Base-by-base conservation (phyloP, 2,797 vertebrate species). In the Erpetoichthys calabaricus region DNA sequence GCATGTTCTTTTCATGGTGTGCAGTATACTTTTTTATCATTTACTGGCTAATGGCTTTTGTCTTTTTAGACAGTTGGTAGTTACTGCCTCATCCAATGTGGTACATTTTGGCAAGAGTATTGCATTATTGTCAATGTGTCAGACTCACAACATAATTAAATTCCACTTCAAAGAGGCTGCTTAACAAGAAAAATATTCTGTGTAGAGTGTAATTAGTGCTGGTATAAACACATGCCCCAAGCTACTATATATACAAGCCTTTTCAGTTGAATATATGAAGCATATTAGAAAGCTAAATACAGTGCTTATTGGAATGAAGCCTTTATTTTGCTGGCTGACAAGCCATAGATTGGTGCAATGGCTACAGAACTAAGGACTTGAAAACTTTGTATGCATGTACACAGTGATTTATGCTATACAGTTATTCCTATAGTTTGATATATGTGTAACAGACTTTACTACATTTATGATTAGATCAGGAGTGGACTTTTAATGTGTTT, bases 131-230 rank as follows among this genome's bases (percentile, higher is more conserved):
- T 66, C 60, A 72, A 64, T 64, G 64, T 45, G 53, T 73, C 65
- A 69, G 64, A 60, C 68, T 69, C 70, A 67, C 65, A 67, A 71
- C 65, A 66, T 67, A 71, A 80, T 80, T 67, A 73, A 75, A 74
- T 62, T 57, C 46, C 70, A 62, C 67, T 73, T 73, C 60, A 66
- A 66, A 70, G 69, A 70, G 69, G 71, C 66, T 61, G 68, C 60
- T 73, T 53, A 53, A 67, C 61, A 66, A 69, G 65, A 65, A 46
- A 71, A 67, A 59, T 60, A 62, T 63, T 62, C 42, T 58, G 9
- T 45, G 55, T 51, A 51, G 59, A 64, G 53, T 54, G 52, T 56
- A 59, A 55, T 57, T 61, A 45, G 56, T 8, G 4, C 43, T 45
- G 10, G 45, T 59, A 8, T 46, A 25, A 52, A 50, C 10, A 44